A percentile compares a stretch with the other conserved stretches of the same genome.
phyloP scores from a whole-genome alignment of 2,113 vertebrate species.

The Clarias macrocephalus region DNA sequence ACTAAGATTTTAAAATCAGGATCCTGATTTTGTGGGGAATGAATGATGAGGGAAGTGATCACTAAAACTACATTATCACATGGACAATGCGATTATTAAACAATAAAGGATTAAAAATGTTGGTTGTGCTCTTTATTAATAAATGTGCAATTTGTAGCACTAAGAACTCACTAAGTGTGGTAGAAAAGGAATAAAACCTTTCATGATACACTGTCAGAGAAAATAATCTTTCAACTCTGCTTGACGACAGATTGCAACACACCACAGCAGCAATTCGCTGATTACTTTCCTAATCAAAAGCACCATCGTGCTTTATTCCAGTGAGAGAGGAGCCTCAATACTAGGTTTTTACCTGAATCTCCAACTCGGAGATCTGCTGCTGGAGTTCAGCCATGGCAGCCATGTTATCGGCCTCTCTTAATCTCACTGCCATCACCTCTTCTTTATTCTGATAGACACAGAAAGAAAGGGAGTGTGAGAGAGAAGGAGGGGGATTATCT shows the following conservation, averaged over 20 bases:
- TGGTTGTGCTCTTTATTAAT: neutral
- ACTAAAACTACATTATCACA: neutral
- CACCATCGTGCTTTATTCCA: too few species aligned
- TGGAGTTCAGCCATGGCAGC: slow-evolving; percentile 94
- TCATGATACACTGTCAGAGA: neutral
- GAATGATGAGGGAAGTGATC: neutral
- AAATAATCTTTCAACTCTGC: neutral
- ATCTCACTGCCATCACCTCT: slow-evolving; percentile 95
- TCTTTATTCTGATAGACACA: slow-evolving; percentile 84
- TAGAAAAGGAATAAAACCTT: neutral
- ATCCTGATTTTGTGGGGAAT: too few species aligned
- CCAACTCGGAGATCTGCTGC: slow-evolving; percentile 94
- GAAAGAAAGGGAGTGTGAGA: neutral
- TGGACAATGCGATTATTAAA: too few species aligned
- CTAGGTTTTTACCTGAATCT: slow-evolving; percentile 87
- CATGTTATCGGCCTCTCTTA: slow-evolving; percentile 94
- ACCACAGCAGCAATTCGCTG: neutral
- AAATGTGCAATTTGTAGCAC: neutral
- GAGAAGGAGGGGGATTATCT: slow-evolving; percentile 15
- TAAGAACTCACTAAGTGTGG: neutral
- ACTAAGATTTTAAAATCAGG: too few species aligned
- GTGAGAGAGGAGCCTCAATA: neutral
- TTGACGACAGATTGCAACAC: neutral
- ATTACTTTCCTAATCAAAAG: too few species aligned
- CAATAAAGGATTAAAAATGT: neutral